Evolutionary conservation across 2,113 vertebrate genomes (phyloP).

Genomic region (Centropristis striata): DNA sequence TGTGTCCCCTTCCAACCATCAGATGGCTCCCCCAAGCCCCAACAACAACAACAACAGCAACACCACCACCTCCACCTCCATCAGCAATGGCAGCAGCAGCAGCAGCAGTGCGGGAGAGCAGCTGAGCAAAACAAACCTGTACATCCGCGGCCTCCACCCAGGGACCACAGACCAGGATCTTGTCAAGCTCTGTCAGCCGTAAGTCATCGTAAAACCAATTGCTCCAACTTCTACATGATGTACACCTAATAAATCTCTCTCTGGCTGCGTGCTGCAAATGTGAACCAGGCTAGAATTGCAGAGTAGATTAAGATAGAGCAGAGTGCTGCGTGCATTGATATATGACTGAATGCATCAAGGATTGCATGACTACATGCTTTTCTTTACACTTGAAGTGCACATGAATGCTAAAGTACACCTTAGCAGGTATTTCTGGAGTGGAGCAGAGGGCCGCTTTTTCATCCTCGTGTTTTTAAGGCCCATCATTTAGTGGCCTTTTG

Average conservation of each 20-base stretch:
- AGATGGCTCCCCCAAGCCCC: constrained; percentile 92
- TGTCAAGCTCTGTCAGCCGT: constrained; percentile 95
- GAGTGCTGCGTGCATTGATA: constrained; percentile 21
- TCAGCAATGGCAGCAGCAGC: constrained; percentile 80
- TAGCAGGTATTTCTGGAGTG: constrained; percentile 21
- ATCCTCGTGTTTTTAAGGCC: constrained; percentile 8
- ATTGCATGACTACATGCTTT: constrained; percentile 31
- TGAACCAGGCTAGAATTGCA: constrained; percentile 24
- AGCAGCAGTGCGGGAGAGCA: constrained; percentile 86
- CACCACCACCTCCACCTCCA: constrained; percentile 56
- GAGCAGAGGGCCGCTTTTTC: constrained; percentile 20
- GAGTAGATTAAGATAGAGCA: constrained; percentile 27
- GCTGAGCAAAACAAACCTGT: constrained; percentile 96
- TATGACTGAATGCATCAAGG: constrained; percentile 1
- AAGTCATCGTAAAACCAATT: constrained; percentile 77
- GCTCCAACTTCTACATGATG: constrained; percentile 18
- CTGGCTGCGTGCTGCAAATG: neutral
- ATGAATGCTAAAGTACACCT: constrained; percentile 9
- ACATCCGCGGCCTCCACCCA: constrained; percentile 94
- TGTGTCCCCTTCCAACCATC: constrained; percentile 89
- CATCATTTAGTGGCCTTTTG: constrained; percentile 55
- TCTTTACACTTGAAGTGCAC: constrained; percentile 20
- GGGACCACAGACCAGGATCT: constrained; percentile 96
- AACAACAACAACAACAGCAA: constrained; percentile 80
- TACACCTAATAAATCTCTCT: constrained; percentile 56